A percentile compares a stretch with the other conserved stretches of the same genome.
Conservation (phyloP, 2,797 vertebrate species). For the Pangasius djambal region DNA sequence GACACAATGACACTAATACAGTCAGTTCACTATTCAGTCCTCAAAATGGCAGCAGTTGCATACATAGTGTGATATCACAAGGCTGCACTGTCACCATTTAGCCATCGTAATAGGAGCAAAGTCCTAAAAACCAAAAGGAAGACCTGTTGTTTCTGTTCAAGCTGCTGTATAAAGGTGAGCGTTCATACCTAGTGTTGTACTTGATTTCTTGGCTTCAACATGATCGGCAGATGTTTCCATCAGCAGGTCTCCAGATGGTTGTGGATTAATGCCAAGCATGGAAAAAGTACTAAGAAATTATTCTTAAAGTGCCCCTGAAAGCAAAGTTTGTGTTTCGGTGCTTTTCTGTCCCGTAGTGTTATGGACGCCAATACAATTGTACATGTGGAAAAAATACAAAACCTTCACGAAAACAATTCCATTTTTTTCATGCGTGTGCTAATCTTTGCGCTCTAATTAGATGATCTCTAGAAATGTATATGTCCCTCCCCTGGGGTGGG, state of each 20-base stretch:
- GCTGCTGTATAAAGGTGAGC: neutral
- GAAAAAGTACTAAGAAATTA: neutral
- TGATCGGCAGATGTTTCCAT: neutral
- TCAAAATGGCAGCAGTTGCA: neutral
- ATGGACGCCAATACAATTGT: neutral
- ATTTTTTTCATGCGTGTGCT: neutral
- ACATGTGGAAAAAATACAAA: neutral
- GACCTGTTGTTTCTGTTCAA: neutral
- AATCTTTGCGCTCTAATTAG: neutral
- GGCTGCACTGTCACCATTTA: neutral
- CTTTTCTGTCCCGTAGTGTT: neutral
- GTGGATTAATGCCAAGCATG: neutral
- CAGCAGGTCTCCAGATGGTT: neutral
- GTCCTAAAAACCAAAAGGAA: neutral
- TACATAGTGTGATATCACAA: neutral
- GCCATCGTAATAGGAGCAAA: neutral
- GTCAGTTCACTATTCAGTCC: neutral
- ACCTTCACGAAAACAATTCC: neutral
- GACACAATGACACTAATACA: neutral
- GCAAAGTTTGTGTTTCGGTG: neutral
- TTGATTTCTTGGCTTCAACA: neutral
- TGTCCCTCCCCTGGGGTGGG: neutral
- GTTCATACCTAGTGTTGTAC: neutral
- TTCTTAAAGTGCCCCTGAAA: neutral
- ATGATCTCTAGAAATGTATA: neutral